Base-by-base conservation (phyloP, 2,888 invertebrate genomes). In the Linnaemya vulpina region DNA sequence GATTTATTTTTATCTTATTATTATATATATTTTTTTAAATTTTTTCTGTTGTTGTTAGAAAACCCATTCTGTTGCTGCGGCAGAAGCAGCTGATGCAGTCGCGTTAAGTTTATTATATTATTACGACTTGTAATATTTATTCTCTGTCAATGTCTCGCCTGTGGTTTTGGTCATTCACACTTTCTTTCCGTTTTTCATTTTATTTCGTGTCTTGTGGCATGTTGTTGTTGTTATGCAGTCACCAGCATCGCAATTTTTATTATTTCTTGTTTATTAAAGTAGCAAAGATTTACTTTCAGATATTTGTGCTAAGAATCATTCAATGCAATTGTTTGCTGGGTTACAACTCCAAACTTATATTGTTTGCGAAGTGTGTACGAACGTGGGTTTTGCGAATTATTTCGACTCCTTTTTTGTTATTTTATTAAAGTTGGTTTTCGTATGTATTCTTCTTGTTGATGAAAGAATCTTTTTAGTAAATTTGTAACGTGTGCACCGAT, bases 121-220 rank as follows among this genome's bases (percentile, higher is more conserved):
- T 70, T 55, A 30, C 75, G 62, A 75, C 30, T 74, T 65, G 40
- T 62, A 62, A 58, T 30, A 67, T n/a, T 73, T 51, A 71, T 71
- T 70, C 46, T 60, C 53, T 17, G 55, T 46, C 35, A 67, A 76
- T 73, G 62, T 78, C 78, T 80, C 84, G 70, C 71, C 71, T 73
- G 73, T 74, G 73, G 79, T 80, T 75, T 68, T 74, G 74, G 84
- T 77, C 81, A 81, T 81, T 65, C 77, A 81, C 77, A 78, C 77
- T 81, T 81, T 79, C 67, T 84, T 81, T 81, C 30, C 20, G 30
- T n/a, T 35, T 49, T 81, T 20, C 20, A 22, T 68, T 49, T 25
- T 15, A 43, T 63, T 46, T 22, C 22, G 4, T 77, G 20, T 63
- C 0, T 13, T 46, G 5, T 60, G 40, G 8, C 63, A 46, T 49